Percentiles rank a stretch among this genome's conserved stretches.
These are phyloP conservation scores for Xylocampa areola DNA, from an alignment of 2,888 invertebrate genomes.

Conservation along the genomic window DNA sequence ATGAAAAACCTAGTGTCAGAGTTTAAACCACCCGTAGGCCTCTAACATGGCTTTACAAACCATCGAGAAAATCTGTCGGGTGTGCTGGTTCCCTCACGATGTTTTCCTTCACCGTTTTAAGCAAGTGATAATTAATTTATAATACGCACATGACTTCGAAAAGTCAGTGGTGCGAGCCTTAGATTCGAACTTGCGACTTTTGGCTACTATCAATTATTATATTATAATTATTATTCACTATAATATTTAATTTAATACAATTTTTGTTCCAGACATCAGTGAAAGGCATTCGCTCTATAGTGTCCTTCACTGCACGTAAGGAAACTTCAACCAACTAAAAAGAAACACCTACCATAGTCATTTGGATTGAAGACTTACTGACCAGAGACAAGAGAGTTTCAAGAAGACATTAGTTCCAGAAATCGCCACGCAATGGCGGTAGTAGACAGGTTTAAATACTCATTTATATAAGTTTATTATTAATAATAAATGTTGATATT, in stretches of 20 bases:
- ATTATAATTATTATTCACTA: neutral
- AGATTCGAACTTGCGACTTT: constrained; percentile 1
- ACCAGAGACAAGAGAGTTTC: neutral
- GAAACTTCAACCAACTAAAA: constrained; percentile 80
- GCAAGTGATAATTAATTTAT: no score
- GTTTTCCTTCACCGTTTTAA: no score
- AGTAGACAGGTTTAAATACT: constrained; percentile 34
- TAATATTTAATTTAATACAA: constrained; percentile 11
- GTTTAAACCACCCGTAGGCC: no score
- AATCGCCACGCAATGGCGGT: constrained; percentile 10
- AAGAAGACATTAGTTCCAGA: constrained; percentile 3
- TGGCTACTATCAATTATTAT: constrained; percentile 15
- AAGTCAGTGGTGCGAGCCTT: no score
- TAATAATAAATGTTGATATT: constrained; percentile 35
- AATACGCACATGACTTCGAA: no score
- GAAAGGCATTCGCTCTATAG: constrained; percentile 95
- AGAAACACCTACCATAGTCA: constrained; percentile 6
- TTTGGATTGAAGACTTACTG: neutral
- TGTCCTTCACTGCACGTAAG: constrained; percentile 93
- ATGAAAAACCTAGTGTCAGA: no score
- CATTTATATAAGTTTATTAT: constrained; percentile 9
- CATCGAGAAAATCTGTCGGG: no score
- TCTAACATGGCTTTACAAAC: no score
- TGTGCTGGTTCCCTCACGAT: no score
- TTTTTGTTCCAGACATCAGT: constrained; percentile 93